Conservation (phyloP, 2,888 invertebrate genomes). For the Hyposoter didymator region DNA sequence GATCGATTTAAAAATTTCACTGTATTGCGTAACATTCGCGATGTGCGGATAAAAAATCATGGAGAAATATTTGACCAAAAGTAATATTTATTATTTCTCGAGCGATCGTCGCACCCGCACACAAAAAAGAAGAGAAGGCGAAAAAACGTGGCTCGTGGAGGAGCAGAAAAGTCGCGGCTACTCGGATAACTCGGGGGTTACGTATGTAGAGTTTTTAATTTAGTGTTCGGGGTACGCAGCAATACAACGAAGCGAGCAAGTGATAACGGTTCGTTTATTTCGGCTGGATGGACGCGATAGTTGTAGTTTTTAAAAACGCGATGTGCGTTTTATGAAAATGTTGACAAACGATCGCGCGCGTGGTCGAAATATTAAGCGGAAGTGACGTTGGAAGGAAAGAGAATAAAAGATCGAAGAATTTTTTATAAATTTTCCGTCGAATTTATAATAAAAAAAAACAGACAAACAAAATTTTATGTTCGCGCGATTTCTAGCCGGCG, state of each 20-base stretch:
- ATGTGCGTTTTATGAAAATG: neutral
- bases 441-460: neutral
- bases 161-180: neutral
- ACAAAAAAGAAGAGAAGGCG: neutral
- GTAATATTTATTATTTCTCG: neutral
- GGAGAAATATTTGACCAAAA: neutral
- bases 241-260: neutral
- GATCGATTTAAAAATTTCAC: neutral
- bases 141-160: neutral
- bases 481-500: neutral
- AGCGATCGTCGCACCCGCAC: neutral
- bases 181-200: neutral
- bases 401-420: neutral
- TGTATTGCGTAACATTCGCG: conserved; percentile 8
- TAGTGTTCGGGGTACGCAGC: neutral
- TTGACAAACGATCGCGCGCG: conserved; percentile 6
- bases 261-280: neutral
- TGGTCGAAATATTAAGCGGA: neutral
- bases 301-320: neutral
- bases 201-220: neutral
- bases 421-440: neutral
- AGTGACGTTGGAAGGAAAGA: neutral
- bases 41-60: neutral
- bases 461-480: neutral
- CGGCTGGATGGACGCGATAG: neutral